These are phyloP conservation scores for Erebia ligea DNA, from an alignment of 2,888 invertebrate species.

Conservation along the genomic window DNA sequence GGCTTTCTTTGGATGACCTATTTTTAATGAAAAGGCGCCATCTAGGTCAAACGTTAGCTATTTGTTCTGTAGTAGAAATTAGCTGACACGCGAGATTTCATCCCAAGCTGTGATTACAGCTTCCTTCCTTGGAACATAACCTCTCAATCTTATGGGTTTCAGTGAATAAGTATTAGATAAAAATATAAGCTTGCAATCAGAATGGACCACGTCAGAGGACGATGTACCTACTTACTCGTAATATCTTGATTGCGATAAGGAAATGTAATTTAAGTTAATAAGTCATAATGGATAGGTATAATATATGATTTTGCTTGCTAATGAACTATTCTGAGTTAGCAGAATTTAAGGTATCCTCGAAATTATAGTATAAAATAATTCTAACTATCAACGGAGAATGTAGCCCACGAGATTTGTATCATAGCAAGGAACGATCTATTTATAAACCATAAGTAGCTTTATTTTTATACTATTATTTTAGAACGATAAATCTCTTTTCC, in stretches of 20 bases:
- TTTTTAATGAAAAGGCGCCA: slow-evolving; percentile 44
- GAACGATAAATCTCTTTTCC: slow-evolving; percentile 31
- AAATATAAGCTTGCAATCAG: slow-evolving; percentile 24
- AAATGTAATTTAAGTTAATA: background rate
- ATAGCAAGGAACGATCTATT: slow-evolving; percentile 64
- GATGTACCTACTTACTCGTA: too few species aligned
- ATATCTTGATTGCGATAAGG: background rate
- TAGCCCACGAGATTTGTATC: slow-evolving; percentile 27
- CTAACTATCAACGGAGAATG: background rate
- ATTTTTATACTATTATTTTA: slow-evolving; percentile 64
- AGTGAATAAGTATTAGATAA: background rate
- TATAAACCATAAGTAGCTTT: slow-evolving; percentile 71
- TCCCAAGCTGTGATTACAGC: slow-evolving; percentile 13
- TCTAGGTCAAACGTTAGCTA: slow-evolving; percentile 33
- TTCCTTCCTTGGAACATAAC: slow-evolving; percentile 41
- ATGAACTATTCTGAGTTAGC: too few species aligned
- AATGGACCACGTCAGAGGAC: slow-evolving; percentile 32
- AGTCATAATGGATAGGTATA: too few species aligned
- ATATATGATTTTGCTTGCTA: too few species aligned
- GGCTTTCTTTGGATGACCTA: slow-evolving; percentile 31
- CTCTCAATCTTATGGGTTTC: slow-evolving; percentile 26
- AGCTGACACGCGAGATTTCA: slow-evolving; percentile 1
- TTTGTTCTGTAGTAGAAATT: slow-evolving; percentile 4
- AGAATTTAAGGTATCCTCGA: too few species aligned
- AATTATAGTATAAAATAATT: too few species aligned